These are phyloP conservation scores for Xestia sexstrigata DNA, from an alignment of 2,888 invertebrate species.

Conservation along the genomic window DNA sequence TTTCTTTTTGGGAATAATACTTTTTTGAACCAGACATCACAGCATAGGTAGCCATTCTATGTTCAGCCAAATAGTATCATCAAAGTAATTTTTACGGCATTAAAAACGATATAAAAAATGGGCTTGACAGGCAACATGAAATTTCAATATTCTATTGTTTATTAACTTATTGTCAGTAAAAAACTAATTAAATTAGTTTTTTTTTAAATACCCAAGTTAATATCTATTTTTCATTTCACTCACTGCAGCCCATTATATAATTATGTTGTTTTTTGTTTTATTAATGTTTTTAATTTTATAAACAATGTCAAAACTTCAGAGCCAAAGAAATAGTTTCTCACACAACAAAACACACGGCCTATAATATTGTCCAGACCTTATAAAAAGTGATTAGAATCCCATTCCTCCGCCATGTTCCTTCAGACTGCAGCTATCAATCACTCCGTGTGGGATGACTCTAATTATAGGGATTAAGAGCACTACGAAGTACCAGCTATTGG, in stretches of 20 bases:
- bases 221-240: background rate
- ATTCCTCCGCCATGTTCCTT: constrained; percentile 78
- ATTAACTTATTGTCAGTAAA: no score
- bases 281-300: background rate
- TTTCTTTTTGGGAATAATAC: background rate
- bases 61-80: background rate
- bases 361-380: constrained; percentile 45
- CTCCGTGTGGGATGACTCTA: constrained; percentile 85
- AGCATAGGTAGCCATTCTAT: background rate
- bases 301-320: background rate
- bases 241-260: background rate
- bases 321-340: background rate
- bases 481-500: constrained; percentile 81
- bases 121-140: background rate
- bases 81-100: background rate
- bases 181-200: no score
- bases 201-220: background rate
- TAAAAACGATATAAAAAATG: background rate
- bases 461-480: constrained; percentile 87
- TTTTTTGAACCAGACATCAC: background rate
- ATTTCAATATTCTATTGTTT: background rate
- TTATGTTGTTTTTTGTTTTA: no score
- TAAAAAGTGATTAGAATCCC: constrained; percentile 87
- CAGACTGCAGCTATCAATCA: constrained; percentile 85
- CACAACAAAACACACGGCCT: background rate